phyloP scores from a whole-genome alignment of 2,888 invertebrate species.

The Conistra vaccinii region DNA sequence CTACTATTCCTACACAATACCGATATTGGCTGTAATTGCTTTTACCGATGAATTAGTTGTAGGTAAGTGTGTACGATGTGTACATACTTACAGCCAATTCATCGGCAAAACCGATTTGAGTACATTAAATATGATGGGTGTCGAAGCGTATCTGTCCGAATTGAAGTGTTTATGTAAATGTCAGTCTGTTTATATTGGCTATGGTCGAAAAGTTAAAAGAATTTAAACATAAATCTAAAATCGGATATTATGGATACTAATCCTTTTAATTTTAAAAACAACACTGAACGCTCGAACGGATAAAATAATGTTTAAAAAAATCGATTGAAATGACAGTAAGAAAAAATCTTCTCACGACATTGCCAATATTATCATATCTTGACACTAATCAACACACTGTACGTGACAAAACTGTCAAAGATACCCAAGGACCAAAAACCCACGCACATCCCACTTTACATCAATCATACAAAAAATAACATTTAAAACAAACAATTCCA shows the following conservation, averaged over 20 bases:
- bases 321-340: too few relatives aligned
- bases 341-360: not conserved
- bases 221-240: not conserved
- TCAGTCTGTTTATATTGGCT: conserved; percentile 11
- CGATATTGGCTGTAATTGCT: not conserved
- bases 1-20: not conserved
- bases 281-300: too few relatives aligned
- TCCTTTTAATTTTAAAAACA: not conserved
- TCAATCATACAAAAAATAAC: conserved; percentile 60
- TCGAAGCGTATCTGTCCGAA: conserved; percentile 15
- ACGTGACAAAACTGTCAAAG: conserved; percentile 24
- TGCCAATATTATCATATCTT: conserved; percentile 19
- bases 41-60: not conserved
- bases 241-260: not conserved
- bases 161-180: conserved; percentile 45
- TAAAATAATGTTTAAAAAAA: not conserved
- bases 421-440: conserved; percentile 18
- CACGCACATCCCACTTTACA: conserved; percentile 29
- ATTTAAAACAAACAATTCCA: conserved; percentile 64
- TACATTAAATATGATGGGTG: conserved; percentile 23
- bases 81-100: too few relatives aligned
- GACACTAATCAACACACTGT: conserved; percentile 18
- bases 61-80: too few relatives aligned
- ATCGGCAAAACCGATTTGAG: conserved; percentile 2
- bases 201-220: conserved; percentile 11